Evolutionary conservation across 2,797 vertebrate genomes (phyloP).

Genomic region (Lepilemur septentrionalis): DNA sequence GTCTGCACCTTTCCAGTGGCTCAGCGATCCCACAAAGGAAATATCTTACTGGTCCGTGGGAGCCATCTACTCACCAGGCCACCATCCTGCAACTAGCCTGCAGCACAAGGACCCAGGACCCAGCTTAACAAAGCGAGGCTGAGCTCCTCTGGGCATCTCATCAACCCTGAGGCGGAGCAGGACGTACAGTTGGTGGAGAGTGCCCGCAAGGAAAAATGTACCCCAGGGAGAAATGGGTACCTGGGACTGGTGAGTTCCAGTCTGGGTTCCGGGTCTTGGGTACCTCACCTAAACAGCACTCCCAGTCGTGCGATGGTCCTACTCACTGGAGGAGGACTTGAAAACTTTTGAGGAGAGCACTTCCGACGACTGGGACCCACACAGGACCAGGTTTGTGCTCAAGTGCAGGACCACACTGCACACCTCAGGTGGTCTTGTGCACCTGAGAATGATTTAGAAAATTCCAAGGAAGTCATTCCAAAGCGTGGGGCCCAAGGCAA

Average conservation of each 20-base stretch:
- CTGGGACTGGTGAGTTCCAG: not conserved
- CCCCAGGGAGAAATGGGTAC: not conserved
- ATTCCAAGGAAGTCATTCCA: not conserved
- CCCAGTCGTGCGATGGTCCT: not conserved
- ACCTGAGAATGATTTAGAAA: not conserved
- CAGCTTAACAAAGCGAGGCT: not conserved
- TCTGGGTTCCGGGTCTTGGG: not conserved
- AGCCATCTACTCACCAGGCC: not conserved
- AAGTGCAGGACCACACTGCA: not conserved
- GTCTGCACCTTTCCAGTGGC: not conserved
- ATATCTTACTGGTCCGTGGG: not conserved
- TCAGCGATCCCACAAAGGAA: not conserved
- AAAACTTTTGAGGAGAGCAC: not conserved
- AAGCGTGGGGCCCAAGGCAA: not conserved
- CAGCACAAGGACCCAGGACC: not conserved
- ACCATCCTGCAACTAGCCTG: not conserved
- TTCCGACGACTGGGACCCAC: not conserved
- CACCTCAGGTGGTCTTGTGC: not conserved
- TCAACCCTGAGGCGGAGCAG: too few species aligned
- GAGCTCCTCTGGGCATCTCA: not conserved
- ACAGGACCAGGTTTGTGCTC: not conserved
- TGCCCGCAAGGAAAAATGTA: not conserved
- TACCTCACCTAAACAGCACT: not conserved
- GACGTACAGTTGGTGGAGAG: not conserved
- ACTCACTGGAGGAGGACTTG: not conserved